These are phyloP conservation scores for Sebastolobus altivelis DNA, from an alignment of 2,797 vertebrate species.

Conservation along the genomic window DNA sequence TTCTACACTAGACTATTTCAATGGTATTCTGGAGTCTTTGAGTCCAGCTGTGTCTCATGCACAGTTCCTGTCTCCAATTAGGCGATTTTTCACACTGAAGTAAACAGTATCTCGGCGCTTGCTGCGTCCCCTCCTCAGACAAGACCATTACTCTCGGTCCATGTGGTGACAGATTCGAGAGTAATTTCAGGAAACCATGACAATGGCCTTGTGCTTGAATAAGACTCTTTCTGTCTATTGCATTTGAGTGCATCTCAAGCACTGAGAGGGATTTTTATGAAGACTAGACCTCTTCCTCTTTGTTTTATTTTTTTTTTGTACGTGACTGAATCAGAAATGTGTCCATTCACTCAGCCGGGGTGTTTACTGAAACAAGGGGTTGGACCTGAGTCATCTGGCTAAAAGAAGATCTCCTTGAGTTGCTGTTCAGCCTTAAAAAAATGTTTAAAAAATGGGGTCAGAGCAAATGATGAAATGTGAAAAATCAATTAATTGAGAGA, in stretches of 20 bases:
- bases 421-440: background rate
- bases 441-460: background rate
- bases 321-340: background rate
- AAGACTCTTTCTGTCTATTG: background rate
- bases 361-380: background rate
- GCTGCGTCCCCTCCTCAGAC: background rate
- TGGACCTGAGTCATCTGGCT: background rate
- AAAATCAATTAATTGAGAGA: conserved; percentile 10
- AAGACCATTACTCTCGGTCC: conserved; percentile 27
- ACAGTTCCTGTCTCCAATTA: conserved; percentile 30
- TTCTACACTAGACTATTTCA: background rate
- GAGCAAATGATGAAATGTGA: conserved; percentile 15
- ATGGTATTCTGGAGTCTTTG: background rate
- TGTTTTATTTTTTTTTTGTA: background rate
- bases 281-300: background rate
- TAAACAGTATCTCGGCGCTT: conserved; percentile 11
- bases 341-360: background rate
- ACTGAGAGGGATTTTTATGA: background rate
- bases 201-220: background rate
- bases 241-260: background rate
- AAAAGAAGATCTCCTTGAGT: background rate
- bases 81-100: conserved; percentile 27
- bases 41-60: conserved; percentile 21
- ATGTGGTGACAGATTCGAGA: background rate
- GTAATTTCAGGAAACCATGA: conserved; percentile 4